A percentile compares a stretch with the other conserved stretches of the same genome.
phyloP scores from a whole-genome alignment of 2,797 vertebrate genomes.

The Pristis pectinata region DNA sequence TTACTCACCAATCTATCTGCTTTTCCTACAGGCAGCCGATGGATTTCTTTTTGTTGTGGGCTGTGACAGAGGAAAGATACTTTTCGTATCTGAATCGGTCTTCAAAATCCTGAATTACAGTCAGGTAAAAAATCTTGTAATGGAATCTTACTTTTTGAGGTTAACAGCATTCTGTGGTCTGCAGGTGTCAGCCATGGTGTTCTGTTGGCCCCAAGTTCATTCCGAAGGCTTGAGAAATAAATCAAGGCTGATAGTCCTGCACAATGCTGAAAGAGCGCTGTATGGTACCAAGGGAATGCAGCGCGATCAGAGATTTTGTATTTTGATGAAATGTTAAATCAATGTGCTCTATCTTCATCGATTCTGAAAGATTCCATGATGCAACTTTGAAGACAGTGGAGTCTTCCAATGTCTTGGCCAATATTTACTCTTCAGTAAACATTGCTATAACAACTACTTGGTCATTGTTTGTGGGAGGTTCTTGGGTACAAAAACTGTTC shows the following conservation, averaged over 20 bases:
- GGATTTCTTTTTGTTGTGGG: slow-evolving; percentile 98
- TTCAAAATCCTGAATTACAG: slow-evolving; percentile 99
- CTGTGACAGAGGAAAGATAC: slow-evolving; percentile 95
- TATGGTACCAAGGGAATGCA: background rate
- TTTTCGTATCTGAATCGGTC: slow-evolving; percentile 96
- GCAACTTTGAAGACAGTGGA: background rate
- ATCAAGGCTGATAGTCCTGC: background rate
- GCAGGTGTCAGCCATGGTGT: too few relatives aligned
- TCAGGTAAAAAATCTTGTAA: slow-evolving; percentile 66
- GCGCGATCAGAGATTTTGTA: background rate
- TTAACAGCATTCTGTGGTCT: too few relatives aligned
- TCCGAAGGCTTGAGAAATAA: background rate
- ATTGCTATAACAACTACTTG: background rate
- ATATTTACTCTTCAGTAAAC: background rate
- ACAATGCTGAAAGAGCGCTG: background rate
- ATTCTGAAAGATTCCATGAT: background rate
- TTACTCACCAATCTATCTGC: background rate
- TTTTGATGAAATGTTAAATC: background rate
- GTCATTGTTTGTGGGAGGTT: background rate
- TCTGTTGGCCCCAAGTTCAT: background rate
- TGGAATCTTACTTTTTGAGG: background rate
- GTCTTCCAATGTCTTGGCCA: background rate
- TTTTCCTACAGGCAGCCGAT: slow-evolving; percentile 77
- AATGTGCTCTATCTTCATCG: background rate
- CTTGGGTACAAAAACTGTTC: background rate